Base-by-base conservation (phyloP, 2,797 vertebrate genomes). In the Masticophis lateralis region DNA sequence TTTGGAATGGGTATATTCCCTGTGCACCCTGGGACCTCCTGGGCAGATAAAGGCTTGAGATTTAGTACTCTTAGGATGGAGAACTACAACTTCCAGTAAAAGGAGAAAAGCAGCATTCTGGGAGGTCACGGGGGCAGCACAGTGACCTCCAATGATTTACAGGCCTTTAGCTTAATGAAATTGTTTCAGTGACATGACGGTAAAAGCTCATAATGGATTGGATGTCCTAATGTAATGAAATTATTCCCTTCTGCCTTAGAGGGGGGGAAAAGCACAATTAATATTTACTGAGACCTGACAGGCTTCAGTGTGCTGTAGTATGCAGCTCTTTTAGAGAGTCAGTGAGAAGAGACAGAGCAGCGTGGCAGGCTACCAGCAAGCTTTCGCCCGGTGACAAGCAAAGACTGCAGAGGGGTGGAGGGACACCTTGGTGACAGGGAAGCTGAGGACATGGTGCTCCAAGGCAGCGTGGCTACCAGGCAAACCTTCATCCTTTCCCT, bases 201-300 rank as follows among this genome's bases (percentile, higher is more conserved):
- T 99, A 99, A 99, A 99, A 99, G 99, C 98, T 98, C 98, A 98
- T 99, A 99, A 99, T 99, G 99, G 99, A 99, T 99, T 99, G 99
- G 99, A 98, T 98, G 98, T 98, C 98, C 99, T 99, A 99, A 99
- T 99, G 99, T 99, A 99, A 99, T 99, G 98, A 99, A 99, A 99
- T 99, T 99, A 99, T 98, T 99, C 98, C 98, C 98, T 98, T 99
- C 98, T 98, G 98, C 98, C 98, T 98, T 98, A 95, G 98, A 97
- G 94, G 98, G 98, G 98, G 97, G 98, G 97, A 98, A 98, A 98
- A 97, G 98, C 97, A 93, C 98, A 99, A 99, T 99, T 99, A 99
- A 99, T 99, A 99, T 99, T 99, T 99, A 98, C 98, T 98, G 98
- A 98, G 98, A 98, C 98, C 98, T 98, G 99, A 98, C 99, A 98